Base-by-base conservation (phyloP, 92 coral and sea anemone genomes). In the Zoanthus solanderi region DNA sequence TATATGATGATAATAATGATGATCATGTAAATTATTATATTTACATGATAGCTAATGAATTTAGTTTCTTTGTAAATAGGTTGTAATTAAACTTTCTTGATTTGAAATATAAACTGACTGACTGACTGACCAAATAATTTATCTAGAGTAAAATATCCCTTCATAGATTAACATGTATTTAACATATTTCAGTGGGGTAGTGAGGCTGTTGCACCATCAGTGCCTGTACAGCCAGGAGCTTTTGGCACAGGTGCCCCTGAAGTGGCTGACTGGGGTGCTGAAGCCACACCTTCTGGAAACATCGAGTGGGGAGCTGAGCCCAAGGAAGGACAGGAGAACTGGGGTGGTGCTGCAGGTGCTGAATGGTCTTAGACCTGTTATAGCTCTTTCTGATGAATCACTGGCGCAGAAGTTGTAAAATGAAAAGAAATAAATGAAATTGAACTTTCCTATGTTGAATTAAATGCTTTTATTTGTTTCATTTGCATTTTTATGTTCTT, bases 261-360 rank as follows among this genome's bases (percentile, higher is more conserved):
- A 14, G 76, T 88, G 1, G 58, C 90, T 5, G 92, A 96, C 86
- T 96, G 98, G 98, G 98, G 96, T 42, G 96, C 98, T 17, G 98
- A 96, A 48, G 81, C 87, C 29, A 81, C 88, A 0, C 32, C 95
- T 32, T 31, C 83, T 12, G 73, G 85, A 57, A 42, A 87, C 11
- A 37, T 71, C 45, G 89, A 91, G n/a, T 91, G 93, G 93, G 91
- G 91, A 16, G 74, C 92, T 5, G 89, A 86, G 28, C 79, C 84
- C 17, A 44, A 83, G 14, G 66, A 81, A 50, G 75, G 75, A 0
- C 75, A 81, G 13, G 75, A 81, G 7, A 81, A 53, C 71, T 81
- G 85, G 85, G 85, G 85, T 29, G 85, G 85, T 10, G 85, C 61
- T 23, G 75, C 75, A n/a, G 85, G 85, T 67, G 85, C 85, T 29